Base-by-base conservation (phyloP, 2,113 vertebrate genomes). In the Corythoichthys haematopterus region DNA sequence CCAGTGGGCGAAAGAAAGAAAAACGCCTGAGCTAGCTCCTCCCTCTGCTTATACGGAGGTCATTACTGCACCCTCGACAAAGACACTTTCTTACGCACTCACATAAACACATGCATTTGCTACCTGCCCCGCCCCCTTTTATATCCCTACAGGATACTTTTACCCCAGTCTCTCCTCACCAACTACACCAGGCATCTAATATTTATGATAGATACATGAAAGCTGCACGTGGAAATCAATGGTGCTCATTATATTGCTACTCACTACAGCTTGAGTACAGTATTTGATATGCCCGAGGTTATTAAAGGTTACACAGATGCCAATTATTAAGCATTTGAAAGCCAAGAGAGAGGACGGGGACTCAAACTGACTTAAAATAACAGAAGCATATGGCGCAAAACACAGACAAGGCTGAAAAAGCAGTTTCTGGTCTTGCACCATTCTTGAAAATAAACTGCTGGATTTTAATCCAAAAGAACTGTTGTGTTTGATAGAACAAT, bases 121-220 rank as follows among this genome's bases (percentile, higher is more conserved):
- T 38, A n/a, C 72, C 75, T 76, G 82, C 76, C 50, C 64, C 69
- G 58, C 69, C 76, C 81, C 68, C 68, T 60, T 59, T 28, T 20
- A 6, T 36, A 33, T 64, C 28, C 81, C 84, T 48, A 28, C 72
- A 80, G 80, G 82, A 74, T 40, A 60, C 70, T 77, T 82, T 67
- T 62, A 76, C 69, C 71, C 68, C 71, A 65, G 55, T 78, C 71
- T 43, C 65, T 70, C 66, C 74, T 72, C 63, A 68, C 70, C 72
- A 45, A 69, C 66, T 72, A 45, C 79, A 83, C 69, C 67, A 69
- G 61, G 67, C 83, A 90, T 92, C 80, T 88, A 90, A 90, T 90
- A 90, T 90, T 91, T 76, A 92, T 88, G n/a, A 63, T 72, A 64
- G 79, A 72, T 84, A 75, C 78, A 84, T 89, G 76, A 89, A 90